Base-by-base conservation (phyloP, 2,797 vertebrate species). In the Phalanger gymnotis region DNA sequence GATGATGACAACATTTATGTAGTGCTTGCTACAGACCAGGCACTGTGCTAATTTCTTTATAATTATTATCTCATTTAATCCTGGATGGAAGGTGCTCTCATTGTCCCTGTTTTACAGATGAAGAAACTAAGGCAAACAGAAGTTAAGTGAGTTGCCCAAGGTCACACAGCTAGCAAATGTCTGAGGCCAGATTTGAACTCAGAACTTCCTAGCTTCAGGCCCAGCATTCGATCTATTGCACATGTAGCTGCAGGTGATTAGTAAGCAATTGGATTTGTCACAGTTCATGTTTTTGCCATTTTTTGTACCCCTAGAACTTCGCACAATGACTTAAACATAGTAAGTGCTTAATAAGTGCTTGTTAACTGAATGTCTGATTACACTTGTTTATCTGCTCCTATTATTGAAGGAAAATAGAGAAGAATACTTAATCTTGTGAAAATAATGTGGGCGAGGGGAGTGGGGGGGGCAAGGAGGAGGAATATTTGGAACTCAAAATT, bases 351-450 rank as follows among this genome's bases (percentile, higher is more conserved):
- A 87, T 51, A 87, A 87, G 51, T 51, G 40, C 40, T 51, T 27
- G 22, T 25, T 87, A 87, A 87, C 22, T 14, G 40, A 47, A 51
- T 87, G 10, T 27, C 3, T 25, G 40, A 87, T 87, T 25, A 87
- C 22, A 87, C 93, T 66, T 94, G 92, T 91, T 73, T 92, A 58
- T 55, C 87, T 92, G 92, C 53, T 93, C 54, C 73, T 94, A 91
- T 95, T 93, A 57, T 90, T 93, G 90, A 89, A 95, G 91, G 56
- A 90, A 94, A 93, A 92, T 87, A 56, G n/a, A 94, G 56, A 16
- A 81, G 7, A 27, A 87, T 87, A 73, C 16, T 40, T 73, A n/a
- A 73, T 73, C 61, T 51, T 87, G 40, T 11, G 9, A 51, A 87
- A 87, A 87, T 51, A 27, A 87, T 87, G 73, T 73, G n/a, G 22